Evolutionary conservation across 2,888 invertebrate species (phyloP).

Genomic region (Sycophila texana): DNA sequence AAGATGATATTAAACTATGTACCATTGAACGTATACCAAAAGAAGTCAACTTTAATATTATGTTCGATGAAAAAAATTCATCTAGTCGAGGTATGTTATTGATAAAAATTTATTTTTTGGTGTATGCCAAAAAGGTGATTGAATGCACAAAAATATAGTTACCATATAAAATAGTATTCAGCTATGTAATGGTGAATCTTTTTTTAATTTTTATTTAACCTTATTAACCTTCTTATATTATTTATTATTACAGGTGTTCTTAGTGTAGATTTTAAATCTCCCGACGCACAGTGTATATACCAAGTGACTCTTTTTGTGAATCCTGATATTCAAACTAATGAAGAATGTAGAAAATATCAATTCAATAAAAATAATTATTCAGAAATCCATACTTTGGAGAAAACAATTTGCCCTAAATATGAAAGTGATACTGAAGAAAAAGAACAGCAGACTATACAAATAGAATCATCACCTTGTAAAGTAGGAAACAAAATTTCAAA

Average conservation of each 20-base stretch:
- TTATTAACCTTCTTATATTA: not conserved
- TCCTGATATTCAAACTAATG: constrained; percentile 37
- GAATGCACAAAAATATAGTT: no score
- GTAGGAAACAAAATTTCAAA: constrained; percentile 11
- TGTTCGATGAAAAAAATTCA: constrained; percentile 52
- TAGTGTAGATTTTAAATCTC: constrained; percentile 43
- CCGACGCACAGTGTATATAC: constrained; percentile 40
- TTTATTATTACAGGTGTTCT: constrained; percentile 47
- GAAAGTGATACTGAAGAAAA: constrained; percentile 16
- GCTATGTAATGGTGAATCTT: no score
- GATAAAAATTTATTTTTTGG: not conserved
- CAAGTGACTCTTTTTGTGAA: constrained; percentile 51
- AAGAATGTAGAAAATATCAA: constrained; percentile 46
- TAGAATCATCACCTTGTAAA: constrained; percentile 31
- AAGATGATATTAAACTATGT: constrained; percentile 32
- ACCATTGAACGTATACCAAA: constrained; percentile 52
- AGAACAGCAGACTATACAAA: not conserved
- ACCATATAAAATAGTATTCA: no score
- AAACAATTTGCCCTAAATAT: constrained; percentile 41
- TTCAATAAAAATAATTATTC: constrained; percentile 39
- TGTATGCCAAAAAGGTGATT: no score
- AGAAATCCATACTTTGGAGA: constrained; percentile 53
- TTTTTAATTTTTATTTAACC: not conserved
- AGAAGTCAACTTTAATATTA: constrained; percentile 44
- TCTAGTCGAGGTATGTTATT: constrained; percentile 48